A percentile compares a stretch with the other conserved stretches of the same genome.
Conservation (phyloP, 2,888 invertebrate species). For the Pycnomerus fuliginosus region DNA sequence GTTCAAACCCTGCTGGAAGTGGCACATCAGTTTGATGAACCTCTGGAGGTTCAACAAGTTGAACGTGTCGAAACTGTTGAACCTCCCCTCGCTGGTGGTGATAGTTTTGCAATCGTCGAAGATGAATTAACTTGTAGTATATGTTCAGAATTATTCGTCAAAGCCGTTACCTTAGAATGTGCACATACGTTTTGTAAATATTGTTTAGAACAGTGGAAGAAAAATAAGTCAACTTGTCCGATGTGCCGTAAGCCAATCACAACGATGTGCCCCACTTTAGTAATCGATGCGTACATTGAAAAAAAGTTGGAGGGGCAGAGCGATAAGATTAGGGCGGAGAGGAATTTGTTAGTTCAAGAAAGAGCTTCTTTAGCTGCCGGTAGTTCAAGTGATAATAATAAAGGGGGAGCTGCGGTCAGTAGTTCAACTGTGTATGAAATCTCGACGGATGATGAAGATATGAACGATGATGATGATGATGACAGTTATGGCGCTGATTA, state of each 20-base stretch:
- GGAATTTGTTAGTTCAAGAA: conserved; percentile 10
- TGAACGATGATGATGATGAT: background rate
- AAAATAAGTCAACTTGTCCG: conserved; percentile 69
- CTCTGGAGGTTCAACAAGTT: conserved; percentile 9
- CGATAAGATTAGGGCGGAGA: conserved; percentile 1
- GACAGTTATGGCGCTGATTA: conserved; percentile 9
- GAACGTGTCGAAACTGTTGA: no score
- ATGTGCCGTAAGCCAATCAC: conserved; percentile 60
- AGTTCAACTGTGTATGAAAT: conserved; percentile 3
- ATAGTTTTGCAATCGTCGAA: no score
- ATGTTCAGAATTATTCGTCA: conserved; percentile 72
- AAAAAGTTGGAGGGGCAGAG: conserved; percentile 59
- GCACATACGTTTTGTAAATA: conserved; percentile 73
- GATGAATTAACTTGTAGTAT: conserved; percentile 73
- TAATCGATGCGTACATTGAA: conserved; percentile 72
- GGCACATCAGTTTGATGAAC: conserved; percentile 11
- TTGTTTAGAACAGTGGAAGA: conserved; percentile 71
- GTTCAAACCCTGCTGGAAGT: conserved; percentile 2
- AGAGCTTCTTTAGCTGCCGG: conserved; percentile 18
- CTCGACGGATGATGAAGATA: conserved; percentile 5
- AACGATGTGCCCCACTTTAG: conserved; percentile 61
- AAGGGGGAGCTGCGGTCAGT: conserved; percentile 8
- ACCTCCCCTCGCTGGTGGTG: no score
- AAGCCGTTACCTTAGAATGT: conserved; percentile 69
- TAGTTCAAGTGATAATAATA: no score